Percentiles rank a stretch among this genome's conserved stretches.
These are phyloP conservation scores for Felis chaus DNA, from an alignment of 2,113 vertebrate genomes.

Conservation along the genomic window DNA sequence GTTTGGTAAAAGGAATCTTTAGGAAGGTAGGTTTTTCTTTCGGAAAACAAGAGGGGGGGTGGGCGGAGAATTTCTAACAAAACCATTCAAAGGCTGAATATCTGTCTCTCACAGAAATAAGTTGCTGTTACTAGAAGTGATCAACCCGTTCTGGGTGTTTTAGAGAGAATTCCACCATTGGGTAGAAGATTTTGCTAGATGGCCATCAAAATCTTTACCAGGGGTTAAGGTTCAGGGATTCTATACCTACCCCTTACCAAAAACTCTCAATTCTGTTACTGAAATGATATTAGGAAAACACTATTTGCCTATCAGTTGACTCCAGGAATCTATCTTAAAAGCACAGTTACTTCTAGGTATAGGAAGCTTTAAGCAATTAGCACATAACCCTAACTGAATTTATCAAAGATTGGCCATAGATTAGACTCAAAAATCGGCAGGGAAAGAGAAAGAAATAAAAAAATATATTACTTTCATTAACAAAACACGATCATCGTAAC, in stretches of 20 bases:
- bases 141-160: not conserved
- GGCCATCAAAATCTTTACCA: not conserved
- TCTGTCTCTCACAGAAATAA: not conserved
- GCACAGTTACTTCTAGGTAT: not conserved
- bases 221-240: not conserved
- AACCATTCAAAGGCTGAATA: not conserved
- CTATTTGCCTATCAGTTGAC: not conserved
- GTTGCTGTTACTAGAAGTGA: not conserved
- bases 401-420: not conserved
- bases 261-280: not conserved
- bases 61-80: not conserved
- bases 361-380: not conserved
- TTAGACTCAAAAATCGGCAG: constrained; percentile 19
- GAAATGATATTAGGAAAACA: not conserved
- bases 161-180: not conserved
- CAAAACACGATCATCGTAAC: constrained; percentile 45
- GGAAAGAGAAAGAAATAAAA: constrained; percentile 44
- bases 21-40: constrained; percentile 7
- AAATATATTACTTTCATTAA: constrained; percentile 39
- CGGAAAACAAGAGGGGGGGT: not conserved
- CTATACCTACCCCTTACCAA: not conserved
- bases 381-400: not conserved
- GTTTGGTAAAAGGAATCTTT: not conserved
- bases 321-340: not conserved
- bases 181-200: not conserved